Evolutionary conservation across 2,113 vertebrate genomes (phyloP).

Genomic region (Silurus meridionalis): DNA sequence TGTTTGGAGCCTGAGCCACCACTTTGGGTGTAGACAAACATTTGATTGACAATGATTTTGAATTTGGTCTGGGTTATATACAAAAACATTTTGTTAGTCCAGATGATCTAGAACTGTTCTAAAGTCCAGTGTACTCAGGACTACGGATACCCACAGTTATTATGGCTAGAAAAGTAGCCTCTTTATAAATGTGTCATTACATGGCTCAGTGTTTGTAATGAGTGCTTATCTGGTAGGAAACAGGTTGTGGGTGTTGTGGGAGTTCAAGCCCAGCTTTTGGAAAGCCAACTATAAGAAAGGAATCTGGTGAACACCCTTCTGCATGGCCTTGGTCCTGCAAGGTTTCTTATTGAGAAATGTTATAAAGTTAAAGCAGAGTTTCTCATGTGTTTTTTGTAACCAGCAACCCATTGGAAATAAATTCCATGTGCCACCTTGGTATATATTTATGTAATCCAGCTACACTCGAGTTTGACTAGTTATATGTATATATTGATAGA

Average conservation of each 20-base stretch:
- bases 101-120: not conserved
- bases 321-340: not conserved
- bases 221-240: conserved; percentile 31
- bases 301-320: conserved; percentile 11
- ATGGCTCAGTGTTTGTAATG: not conserved
- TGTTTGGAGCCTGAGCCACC: no score
- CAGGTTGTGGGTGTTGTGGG: conserved; percentile 18
- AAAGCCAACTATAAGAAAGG: conserved; percentile 17
- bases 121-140: not conserved
- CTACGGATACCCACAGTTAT: not conserved
- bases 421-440: not conserved
- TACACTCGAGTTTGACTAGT: not conserved
- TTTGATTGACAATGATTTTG: not conserved
- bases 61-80: no score
- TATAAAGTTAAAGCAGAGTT: not conserved
- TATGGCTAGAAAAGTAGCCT: not conserved
- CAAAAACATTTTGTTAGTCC: not conserved
- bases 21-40: no score
- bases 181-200: conserved; percentile 25
- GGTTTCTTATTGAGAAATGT: conserved; percentile 1
- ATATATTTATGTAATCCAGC: not conserved
- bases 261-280: not conserved
- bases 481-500: not conserved
- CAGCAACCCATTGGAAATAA: not conserved
- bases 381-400: not conserved